Evolutionary conservation across 2,888 invertebrate genomes (phyloP), one percentile per base, ranked within the genome.

Genomic region (Calliphora vomitoria): DNA sequence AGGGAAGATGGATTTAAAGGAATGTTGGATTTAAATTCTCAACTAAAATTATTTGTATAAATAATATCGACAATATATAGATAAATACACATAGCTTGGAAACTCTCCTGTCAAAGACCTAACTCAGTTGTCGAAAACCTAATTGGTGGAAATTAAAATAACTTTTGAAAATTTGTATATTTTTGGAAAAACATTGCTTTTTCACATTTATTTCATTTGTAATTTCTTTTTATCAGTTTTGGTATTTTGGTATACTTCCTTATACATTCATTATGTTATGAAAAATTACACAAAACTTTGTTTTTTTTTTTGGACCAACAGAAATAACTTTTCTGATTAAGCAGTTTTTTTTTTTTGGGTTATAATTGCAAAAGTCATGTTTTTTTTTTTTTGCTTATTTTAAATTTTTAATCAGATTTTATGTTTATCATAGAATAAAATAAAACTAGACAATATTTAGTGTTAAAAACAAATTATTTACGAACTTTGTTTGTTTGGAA

Each of bases 271-370:
- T 31, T 13, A 6, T 13, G 4, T 41, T 66, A 38, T 13, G 41
- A 15, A 50, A 75, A 41, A 13, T 68, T 78, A 13, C 38, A 38
- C 38, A 64, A 66, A 44, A 44, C 44, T 44, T 53, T 68, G 60
- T 58, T 44, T 75, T 41, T 62, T 50, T 64, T 47, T 20, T 69
- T 60, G 10, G 2, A 8, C 50, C 15, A 75, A 38, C 82, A 41
- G 10, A 55, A 50, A 6, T 4, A 74, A 69, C 50, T 75, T 76
- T 82, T 60, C 66, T 82, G 68, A 68, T 68, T 82, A 82, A 75
- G 25, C 68, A 13, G 35, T 31, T 35, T 44, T 58, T 60, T 60
- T 38, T 60, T 60, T 47, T 72, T 13, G 35, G 60, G 13, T 35
- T 80, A 25, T 66, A 38, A 41, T 66, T 35, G 44, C 53, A 58